Evolutionary conservation across 2,888 invertebrate species (phyloP), one percentile per base, ranked within the genome.

Genomic region (Tachina lurida): DNA sequence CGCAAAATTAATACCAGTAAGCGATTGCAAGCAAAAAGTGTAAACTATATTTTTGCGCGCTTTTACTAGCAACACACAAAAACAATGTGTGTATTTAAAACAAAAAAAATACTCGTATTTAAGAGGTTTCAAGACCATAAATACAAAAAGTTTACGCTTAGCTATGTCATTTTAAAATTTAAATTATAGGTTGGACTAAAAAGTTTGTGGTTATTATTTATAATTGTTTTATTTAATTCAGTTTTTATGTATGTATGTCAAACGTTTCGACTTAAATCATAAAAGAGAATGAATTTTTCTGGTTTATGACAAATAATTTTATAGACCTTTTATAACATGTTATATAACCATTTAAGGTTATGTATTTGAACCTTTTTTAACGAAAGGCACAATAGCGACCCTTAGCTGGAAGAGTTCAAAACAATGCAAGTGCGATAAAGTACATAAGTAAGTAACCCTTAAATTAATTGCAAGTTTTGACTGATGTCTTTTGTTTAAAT

Each of bases 81-180:
- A 31, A 47, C 31, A 49, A 31, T 31, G 31, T 31, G 31, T 31
- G 31, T 31, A 31, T 31, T 31, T 7, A 31, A 31, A 31, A 31
- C 5, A 31, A 31, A 13, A 19, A 10, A 58, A 12, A 1, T 41
- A n/a, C n/a, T n/a, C n/a, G 3, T 31, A 17, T 60, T 49, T 43
- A 70, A 75, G 68, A 70, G 15, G 19, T 65, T 70, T 83, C 76
- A 83, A 77, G 76, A 83, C 76, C 70, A 82, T 63, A 76, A 81
- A 68, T 39, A 62, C 41, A 41, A 58, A 58, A 41, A 56, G 10
- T 49, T 62, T 70, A 49, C 76, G 70, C 56, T 70, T 70, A 76
- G 76, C 70, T 76, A 82, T 76, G 70, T 49, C 76, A 82, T 70
- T 82, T 75, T 12, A 54, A 80, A 82, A 63, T 82, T 75, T 12